A percentile compares a stretch with the other conserved stretches of the same genome.
phyloP scores from a whole-genome alignment of 2,113 vertebrate species.

The Rynchops niger region DNA sequence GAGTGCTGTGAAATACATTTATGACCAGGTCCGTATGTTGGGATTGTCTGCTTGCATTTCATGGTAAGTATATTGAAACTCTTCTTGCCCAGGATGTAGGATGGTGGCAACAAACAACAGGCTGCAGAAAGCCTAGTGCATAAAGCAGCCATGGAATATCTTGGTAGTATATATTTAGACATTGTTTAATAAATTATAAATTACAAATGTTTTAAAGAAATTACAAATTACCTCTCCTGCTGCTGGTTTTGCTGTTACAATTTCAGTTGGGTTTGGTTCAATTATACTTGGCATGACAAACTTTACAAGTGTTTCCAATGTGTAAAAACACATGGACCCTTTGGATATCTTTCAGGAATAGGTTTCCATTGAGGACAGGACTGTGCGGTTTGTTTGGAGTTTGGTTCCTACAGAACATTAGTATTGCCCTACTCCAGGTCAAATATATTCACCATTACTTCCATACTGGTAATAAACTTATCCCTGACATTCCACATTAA shows the following conservation, averaged over 20 bases:
- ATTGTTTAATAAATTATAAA: neutral
- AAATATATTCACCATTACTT: neutral
- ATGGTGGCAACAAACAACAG: neutral
- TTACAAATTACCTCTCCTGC: neutral
- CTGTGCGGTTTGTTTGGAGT: neutral
- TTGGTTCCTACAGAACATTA: neutral
- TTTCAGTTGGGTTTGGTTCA: neutral
- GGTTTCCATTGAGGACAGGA: neutral
- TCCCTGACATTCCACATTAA: neutral
- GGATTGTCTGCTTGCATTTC: neutral
- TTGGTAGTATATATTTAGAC: neutral
- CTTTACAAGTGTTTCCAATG: constrained; percentile 5
- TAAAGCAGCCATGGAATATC: neutral
- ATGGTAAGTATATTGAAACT: no score
- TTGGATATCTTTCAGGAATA: constrained; percentile 24
- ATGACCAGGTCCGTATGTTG: neutral
- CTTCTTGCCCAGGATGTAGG: neutral
- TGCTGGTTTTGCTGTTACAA: constrained; percentile 17
- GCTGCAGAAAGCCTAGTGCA: neutral
- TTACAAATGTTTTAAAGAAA: constrained; percentile 2
- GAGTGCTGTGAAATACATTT: neutral
- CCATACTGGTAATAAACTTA: neutral
- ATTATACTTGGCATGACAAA: constrained; percentile 12
- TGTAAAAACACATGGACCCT: neutral
- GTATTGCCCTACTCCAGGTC: neutral